Evolutionary conservation across 2,888 invertebrate species (phyloP).

Genomic region (Mythimna albipuncta): DNA sequence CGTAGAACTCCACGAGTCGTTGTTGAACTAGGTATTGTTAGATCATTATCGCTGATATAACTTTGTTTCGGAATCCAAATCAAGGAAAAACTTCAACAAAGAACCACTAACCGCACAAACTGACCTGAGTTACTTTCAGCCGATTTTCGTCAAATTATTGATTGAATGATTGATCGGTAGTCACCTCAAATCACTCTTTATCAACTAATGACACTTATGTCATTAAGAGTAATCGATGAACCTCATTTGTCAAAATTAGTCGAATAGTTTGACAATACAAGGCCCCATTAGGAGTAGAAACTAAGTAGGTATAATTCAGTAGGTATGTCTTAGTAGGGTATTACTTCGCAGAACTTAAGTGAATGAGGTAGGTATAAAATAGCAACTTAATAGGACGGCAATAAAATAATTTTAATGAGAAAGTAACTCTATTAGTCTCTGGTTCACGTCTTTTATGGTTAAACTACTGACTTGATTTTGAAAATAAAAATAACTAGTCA

Average conservation of each 20-base stretch:
- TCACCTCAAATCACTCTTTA: neutral
- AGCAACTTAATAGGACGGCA: neutral
- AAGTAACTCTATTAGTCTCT: too few species aligned
- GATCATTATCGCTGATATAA: too few species aligned
- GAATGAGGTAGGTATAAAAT: neutral
- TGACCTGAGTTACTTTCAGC: neutral
- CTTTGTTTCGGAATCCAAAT: neutral
- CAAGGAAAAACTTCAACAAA: neutral
- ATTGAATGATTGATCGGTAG: conserved; percentile 7
- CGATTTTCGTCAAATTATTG: neutral
- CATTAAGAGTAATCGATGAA: conserved; percentile 20
- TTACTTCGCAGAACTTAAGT: neutral
- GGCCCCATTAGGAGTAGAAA: neutral
- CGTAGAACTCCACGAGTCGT: too few species aligned
- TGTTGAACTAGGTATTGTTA: too few species aligned
- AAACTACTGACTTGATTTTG: too few species aligned
- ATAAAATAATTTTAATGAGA: too few species aligned
- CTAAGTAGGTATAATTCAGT: neutral
- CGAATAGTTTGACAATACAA: conserved; percentile 40
- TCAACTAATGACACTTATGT: neutral
- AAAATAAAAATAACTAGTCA: too few species aligned
- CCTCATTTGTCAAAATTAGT: conserved; percentile 47
- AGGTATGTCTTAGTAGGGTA: neutral
- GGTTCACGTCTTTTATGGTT: too few species aligned
- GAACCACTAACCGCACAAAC: neutral